Conservation (phyloP, 2,797 vertebrate species). For the Ctenosaura bakeri region DNA sequence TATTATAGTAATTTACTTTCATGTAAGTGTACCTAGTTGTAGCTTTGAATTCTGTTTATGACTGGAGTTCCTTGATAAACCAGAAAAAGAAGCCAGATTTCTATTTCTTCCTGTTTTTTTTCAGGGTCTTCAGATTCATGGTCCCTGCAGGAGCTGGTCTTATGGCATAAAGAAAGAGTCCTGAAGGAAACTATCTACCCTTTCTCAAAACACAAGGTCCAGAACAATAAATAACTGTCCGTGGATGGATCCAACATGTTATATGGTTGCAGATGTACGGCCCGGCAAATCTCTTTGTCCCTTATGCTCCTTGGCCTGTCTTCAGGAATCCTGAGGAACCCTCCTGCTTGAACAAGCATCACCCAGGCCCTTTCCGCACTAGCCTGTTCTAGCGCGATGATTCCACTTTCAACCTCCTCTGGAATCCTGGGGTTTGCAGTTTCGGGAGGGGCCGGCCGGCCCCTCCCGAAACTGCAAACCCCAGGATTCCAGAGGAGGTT, state of each 20-base stretch:
- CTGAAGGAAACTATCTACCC: not conserved
- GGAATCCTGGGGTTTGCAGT: too few relatives aligned
- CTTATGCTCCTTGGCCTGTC: not conserved
- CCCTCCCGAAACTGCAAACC: too few relatives aligned
- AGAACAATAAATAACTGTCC: not conserved
- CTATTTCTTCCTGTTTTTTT: conserved; percentile 18
- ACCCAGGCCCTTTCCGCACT: too few relatives aligned
- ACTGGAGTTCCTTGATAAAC: not conserved
- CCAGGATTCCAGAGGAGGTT: too few relatives aligned
- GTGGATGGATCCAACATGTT: not conserved
- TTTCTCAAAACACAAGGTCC: not conserved
- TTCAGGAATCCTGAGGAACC: not conserved
- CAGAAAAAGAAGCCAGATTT: conserved; percentile 12
- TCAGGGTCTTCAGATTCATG: conserved; percentile 3
- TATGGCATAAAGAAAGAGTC: not conserved
- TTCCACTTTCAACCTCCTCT: too few relatives aligned
- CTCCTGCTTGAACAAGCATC: not conserved
- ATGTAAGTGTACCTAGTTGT: not conserved
- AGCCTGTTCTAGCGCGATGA: too few relatives aligned
- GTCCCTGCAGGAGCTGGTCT: not conserved
- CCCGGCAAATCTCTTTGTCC: conserved; percentile 32
- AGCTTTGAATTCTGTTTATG: conserved; percentile 7
- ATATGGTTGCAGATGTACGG: too few relatives aligned
- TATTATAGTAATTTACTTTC: not conserved
- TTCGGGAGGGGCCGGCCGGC: too few relatives aligned